Percentiles rank a stretch among this genome's conserved stretches.
These are phyloP conservation scores for Falco naumanni DNA, from an alignment of 2,797 vertebrate genomes.

Conservation along the genomic window DNA sequence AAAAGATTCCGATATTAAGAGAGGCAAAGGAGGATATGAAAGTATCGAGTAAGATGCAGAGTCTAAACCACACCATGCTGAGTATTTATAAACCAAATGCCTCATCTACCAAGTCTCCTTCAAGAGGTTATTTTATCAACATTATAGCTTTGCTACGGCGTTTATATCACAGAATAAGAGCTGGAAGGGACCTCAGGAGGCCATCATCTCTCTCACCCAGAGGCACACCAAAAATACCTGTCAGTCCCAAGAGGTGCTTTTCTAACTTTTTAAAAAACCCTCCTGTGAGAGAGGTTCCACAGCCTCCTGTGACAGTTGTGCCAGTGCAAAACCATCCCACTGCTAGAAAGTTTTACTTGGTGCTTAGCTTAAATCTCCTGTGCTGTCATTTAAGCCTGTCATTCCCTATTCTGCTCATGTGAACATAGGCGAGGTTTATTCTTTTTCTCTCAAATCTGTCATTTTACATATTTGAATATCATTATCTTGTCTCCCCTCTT, in stretches of 20 bases:
- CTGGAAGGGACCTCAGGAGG: background rate
- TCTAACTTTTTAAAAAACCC: background rate
- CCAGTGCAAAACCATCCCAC: background rate
- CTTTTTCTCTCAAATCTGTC: background rate
- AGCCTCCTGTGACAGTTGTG: background rate
- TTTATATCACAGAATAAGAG: background rate
- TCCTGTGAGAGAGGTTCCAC: background rate
- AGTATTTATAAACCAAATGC: constrained; percentile 9
- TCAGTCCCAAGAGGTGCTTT: background rate
- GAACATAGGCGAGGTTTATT: background rate
- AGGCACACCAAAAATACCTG: background rate
- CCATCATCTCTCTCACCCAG: background rate
- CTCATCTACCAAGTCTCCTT: background rate
- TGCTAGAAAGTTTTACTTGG: background rate
- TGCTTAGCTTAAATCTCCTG: background rate
- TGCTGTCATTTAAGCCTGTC: background rate
- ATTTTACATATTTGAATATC: background rate
- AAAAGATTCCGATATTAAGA: background rate
- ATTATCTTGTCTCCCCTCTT: background rate
- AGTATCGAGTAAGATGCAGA: background rate
- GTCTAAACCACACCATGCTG: background rate
- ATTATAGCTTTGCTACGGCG: background rate
- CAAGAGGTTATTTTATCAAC: background rate
- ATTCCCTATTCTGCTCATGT: background rate
- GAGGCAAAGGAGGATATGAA: constrained; percentile 31